Evolutionary conservation across 2,888 invertebrate species (phyloP), one percentile per base, ranked within the genome.

Genomic region (Eumacrocentrus americanus): DNA sequence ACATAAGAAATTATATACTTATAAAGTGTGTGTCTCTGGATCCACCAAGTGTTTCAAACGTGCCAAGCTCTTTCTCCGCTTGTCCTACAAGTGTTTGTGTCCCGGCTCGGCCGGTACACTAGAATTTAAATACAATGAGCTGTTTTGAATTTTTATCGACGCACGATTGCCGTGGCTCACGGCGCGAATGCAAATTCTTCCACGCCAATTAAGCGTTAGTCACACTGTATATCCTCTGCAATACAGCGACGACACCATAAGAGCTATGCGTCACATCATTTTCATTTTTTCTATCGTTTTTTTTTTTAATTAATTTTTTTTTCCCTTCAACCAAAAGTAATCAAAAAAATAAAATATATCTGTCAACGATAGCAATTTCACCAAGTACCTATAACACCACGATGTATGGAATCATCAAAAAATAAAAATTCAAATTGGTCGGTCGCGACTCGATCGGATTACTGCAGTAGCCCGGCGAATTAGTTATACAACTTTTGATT

Each of bases 61-160:
- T n/a, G n/a, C n/a, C n/a, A n/a, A n/a, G n/a, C n/a, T 11, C 9
- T 38, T 14, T 38, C 38, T 38, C 38, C 12, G 38, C 11, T 42
- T 29, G 22, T 34, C 42, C 47, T 48, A 58, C 58, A 58, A 51
- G 55, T 57, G 38, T 48, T 34, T 53, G 4, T 29, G 29, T 29
- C 29, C 9, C 29, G 9, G 55, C 34, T 47, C 29, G 48, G 48
- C 35, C 53, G 44, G 29, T 67, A 66, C 67, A 60, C 60, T 63
- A 62, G 69, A 74, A 79, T 79, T 79, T 79, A 72, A 79, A 79
- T 79, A 79, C 77, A 79, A 79, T 79, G 76, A 77, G 74, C 73
- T 73, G 72, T 72, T 77, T 77, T 75, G 72, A 76, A 77, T 78
- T 79, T 77, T 78, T 77, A 78, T 79, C 74, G 73, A 65, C 67